Conservation (phyloP, 2,113 vertebrate genomes). For the Vireo altiloquus region DNA sequence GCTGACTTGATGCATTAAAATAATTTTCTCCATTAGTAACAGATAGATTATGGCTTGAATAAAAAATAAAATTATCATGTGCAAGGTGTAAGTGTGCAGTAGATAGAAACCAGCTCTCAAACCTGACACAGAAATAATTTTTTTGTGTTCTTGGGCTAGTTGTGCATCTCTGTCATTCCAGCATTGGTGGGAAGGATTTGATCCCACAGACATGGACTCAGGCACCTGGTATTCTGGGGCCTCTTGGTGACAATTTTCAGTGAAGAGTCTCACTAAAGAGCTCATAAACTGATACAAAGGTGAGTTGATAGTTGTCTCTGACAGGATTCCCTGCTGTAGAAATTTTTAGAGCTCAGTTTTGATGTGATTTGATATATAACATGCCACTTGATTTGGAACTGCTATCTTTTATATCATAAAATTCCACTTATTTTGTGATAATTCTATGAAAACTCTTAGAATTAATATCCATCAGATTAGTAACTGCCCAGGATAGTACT, state of each 20-base stretch:
- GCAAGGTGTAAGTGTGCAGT: not conserved
- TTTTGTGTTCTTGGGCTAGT: not conserved
- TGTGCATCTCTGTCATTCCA: not conserved
- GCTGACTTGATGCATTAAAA: slow-evolving; percentile 23
- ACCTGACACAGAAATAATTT: not conserved
- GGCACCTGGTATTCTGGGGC: not conserved
- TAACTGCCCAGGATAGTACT: slow-evolving; percentile 39
- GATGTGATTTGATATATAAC: not conserved
- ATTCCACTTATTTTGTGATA: slow-evolving; percentile 39
- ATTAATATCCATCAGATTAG: slow-evolving; percentile 42
- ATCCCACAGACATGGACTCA: not conserved
- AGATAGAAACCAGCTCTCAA: slow-evolving; percentile 37
- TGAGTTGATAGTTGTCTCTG: not conserved
- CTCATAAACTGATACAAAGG: not conserved
- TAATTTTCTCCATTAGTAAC: slow-evolving; percentile 49
- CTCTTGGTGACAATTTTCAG: not conserved
- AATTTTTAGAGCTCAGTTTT: not conserved
- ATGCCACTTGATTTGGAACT: slow-evolving; percentile 31
- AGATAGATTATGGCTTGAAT: slow-evolving; percentile 43
- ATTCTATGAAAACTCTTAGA: not conserved
- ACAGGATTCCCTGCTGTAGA: not conserved
- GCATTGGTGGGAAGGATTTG: not conserved
- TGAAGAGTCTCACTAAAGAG: not conserved
- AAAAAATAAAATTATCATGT: not conserved
- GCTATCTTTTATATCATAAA: slow-evolving; percentile 51